phyloP scores from a whole-genome alignment of 2,113 vertebrate species.

The Rhombomys opimus region DNA sequence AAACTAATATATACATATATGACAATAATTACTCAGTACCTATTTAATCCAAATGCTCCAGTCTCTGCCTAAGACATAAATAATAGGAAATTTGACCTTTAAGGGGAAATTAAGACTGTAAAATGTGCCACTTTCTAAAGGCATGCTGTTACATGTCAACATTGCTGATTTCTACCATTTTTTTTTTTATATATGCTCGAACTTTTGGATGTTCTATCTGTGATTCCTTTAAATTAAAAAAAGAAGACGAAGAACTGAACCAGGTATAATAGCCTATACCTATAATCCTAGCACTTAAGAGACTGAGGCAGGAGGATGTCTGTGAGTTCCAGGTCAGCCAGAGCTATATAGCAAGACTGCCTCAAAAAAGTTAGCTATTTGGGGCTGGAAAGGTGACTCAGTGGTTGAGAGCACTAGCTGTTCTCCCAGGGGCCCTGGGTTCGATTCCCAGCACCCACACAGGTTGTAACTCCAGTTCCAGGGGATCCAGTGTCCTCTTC shows the following conservation, averaged over 20 bases:
- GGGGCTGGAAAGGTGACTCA: background rate
- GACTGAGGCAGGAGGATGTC: background rate
- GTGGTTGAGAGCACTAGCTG: background rate
- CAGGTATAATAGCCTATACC: background rate
- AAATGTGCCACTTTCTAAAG: background rate
- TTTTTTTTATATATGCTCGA: background rate
- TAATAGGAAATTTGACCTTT: constrained; percentile 19
- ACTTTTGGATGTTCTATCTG: background rate
- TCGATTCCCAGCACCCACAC: background rate
- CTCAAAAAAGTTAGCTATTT: background rate
- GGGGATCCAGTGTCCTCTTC: background rate
- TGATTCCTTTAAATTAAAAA: background rate
- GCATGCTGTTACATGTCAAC: background rate
- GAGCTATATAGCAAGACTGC: background rate
- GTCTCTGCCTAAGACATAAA: background rate
- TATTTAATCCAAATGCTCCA: constrained; percentile 8
- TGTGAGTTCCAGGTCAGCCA: background rate
- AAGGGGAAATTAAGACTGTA: background rate
- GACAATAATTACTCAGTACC: background rate
- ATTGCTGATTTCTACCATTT: background rate
- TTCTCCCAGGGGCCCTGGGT: background rate
- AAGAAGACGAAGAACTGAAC: background rate
- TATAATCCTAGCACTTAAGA: background rate
- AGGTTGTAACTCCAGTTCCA: background rate
- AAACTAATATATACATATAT: constrained; percentile 26